Conservation (phyloP, 2,113 vertebrate genomes). For the Hiodon tergisus region DNA sequence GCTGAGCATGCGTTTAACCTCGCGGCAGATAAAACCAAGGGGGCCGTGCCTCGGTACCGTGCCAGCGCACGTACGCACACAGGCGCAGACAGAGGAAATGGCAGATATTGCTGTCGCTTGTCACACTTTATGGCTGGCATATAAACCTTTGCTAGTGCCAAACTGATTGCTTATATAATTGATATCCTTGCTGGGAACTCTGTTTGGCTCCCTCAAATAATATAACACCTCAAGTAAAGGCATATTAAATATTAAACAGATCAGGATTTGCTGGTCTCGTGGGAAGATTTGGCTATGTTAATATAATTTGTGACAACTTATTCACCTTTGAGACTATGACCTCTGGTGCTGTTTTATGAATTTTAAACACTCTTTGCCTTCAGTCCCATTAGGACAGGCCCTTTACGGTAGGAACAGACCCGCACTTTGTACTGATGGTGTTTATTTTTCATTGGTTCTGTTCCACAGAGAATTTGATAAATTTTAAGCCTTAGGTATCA, state of each 20-base stretch:
- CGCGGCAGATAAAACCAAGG: background rate
- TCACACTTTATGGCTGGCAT: slow-evolving; percentile 15
- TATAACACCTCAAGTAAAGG: slow-evolving; percentile 4
- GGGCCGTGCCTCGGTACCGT: background rate
- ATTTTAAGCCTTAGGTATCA: too few species aligned
- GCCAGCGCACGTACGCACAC: slow-evolving; percentile 5
- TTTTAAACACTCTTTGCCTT: background rate
- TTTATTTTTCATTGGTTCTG: too few species aligned
- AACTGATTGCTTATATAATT: slow-evolving; percentile 18
- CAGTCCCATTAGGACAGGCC: too few species aligned
- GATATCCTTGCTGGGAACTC: slow-evolving; percentile 23
- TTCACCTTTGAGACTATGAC: slow-evolving; percentile 1
- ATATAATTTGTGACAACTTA: slow-evolving; percentile 16
- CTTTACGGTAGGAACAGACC: too few species aligned
- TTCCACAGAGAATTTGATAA: too few species aligned
- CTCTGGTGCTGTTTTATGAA: background rate
- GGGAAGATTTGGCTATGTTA: slow-evolving; percentile 3
- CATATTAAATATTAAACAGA: slow-evolving; percentile 11
- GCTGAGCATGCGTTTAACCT: background rate
- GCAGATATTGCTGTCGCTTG: slow-evolving; percentile 9
- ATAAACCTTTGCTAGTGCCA: slow-evolving; percentile 14
- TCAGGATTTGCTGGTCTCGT: background rate
- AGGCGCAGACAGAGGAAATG: too few species aligned
- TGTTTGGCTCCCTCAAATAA: slow-evolving; percentile 3
- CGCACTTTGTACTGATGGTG: too few species aligned